These are phyloP conservation scores for Pseudolaguvia tuberculata DNA, from an alignment of 2,113 vertebrate genomes.

Conservation along the genomic window DNA sequence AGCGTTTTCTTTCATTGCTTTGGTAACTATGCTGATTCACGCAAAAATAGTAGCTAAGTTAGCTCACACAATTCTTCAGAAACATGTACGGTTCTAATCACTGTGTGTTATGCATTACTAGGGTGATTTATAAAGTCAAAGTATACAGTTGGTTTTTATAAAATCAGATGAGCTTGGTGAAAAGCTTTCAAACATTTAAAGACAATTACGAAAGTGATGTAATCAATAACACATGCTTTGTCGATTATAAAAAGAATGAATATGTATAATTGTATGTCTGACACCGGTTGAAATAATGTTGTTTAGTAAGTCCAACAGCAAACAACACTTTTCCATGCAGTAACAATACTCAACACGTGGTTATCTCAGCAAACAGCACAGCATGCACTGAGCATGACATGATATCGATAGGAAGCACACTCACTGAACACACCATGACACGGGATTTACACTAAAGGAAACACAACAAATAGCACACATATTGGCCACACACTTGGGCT, in stretches of 20 bases:
- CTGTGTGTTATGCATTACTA: not conserved
- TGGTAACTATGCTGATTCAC: not conserved
- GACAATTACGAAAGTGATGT: not conserved
- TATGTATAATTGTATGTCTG: not conserved
- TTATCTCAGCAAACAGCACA: slow-evolving; percentile 27
- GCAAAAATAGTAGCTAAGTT: not conserved
- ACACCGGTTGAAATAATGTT: slow-evolving; percentile 22
- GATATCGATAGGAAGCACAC: slow-evolving; percentile 47
- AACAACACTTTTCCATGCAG: slow-evolving; percentile 36
- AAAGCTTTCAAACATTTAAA: too few species aligned
- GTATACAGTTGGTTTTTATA: not conserved
- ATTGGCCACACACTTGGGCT: slow-evolving; percentile 40
- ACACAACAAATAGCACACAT: slow-evolving; percentile 49
- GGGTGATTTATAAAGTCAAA: not conserved
- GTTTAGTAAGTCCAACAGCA: not conserved
- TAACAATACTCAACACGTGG: slow-evolving; percentile 7
- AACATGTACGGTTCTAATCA: not conserved
- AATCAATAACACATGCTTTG: not conserved
- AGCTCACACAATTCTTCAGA: not conserved
- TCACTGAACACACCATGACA: slow-evolving; percentile 53
- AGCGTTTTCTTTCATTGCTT: not conserved
- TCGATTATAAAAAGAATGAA: too few species aligned
- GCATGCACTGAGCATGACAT: slow-evolving; percentile 47
- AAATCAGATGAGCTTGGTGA: not conserved
- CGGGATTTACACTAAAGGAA: slow-evolving; percentile 48